Evolutionary conservation across 2,888 invertebrate species (phyloP), one percentile per base, ranked within the genome.

Genomic region (Acrobasis consociella): DNA sequence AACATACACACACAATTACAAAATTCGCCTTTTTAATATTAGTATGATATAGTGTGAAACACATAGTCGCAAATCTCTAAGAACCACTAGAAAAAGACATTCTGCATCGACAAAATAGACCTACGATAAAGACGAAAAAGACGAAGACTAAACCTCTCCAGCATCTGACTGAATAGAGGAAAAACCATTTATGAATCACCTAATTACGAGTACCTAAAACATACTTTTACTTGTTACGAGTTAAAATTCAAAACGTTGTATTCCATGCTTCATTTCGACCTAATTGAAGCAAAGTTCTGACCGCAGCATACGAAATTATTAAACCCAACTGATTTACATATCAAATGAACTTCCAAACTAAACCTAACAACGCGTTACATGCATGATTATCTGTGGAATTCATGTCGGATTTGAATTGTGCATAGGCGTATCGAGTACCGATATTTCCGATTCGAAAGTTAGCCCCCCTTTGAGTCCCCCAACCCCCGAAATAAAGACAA

Each of bases 361-460:
- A 65, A 62, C 56, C 66, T 46, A 67, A 65, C 62, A 69, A 65
- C 68, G 64, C 64, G 72, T 69, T 73, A 77, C 76, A 67, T 64
- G 69, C 65, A 73, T 78, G 76, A 83, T 82, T 78, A 81, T 74
- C 71, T 67, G 72, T 73, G 70, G 69, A 77, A 46, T 17, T 22
- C 42, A 46, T 46, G 46, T 46, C 46, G 46, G 46, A 46, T 13
- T n/a, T 17, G 56, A 82, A 85, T 85, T 84, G 80, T 69, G 74
- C 70, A 22, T 22, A 22, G 22, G 22, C 22, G 22, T 22, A 22
- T 3, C 22, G 22, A 22, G 22, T 1, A 3, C 2, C 2, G 22
- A 22, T 22, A 3, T 22, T n/a, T n/a, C n/a, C n/a, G n/a, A n/a
- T n/a, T n/a, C n/a, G n/a, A n/a, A n/a, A n/a, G n/a, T n/a, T n/a